Evolutionary conservation across 2,888 invertebrate species (phyloP), one percentile per base, ranked within the genome.

Genomic region (Mesodorylaimus sp.): DNA sequence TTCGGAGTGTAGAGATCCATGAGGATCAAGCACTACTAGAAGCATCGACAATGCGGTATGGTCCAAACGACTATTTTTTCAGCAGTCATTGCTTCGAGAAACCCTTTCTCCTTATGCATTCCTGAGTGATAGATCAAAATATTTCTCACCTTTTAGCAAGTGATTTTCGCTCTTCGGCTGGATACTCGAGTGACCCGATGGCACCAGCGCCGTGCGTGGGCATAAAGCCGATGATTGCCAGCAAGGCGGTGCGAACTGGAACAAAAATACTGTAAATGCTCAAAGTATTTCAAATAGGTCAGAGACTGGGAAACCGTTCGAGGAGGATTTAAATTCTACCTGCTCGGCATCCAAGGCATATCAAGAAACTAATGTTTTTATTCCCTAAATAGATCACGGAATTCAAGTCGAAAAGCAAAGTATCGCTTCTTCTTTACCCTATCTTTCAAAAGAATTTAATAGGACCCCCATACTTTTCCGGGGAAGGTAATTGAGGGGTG

Each of bases 171-270:
- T 88, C 88, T 47, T 81, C 80, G n/a, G 79, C 72, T 1, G 81
- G 77, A 65, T 86, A 89, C 66, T 89, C 86, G 24, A 91, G 70
- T 1, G 87, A 82, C 3, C 89, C 91, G 54, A 93, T 82, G 2
- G 88, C 87, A 1, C 87, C 86, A 59, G 79, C 80, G 7, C 84
- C 81, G 47, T 83, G 79, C 3, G 86, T 82, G 1, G 88, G 87
- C 85, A 91, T 86, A 65, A 91, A 91, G 1, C 88, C 85, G 61
- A 89, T 87, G 52, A 91, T 73, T 19, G 89, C 89, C 56, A 91
- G 70, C 51, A 91, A 71, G 13, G 88, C 88, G 48, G 89, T 91
- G 54, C 89, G 75, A 57, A 91, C 74, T 73, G 58, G 52, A 60
- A 59, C 5, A 24, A 37, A 50, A 24, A 37, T n/a, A 43, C 37